These are phyloP conservation scores for Drosophila insularis DNA, from an alignment of 1,140 invertebrate species.

Conservation along the genomic window DNA sequence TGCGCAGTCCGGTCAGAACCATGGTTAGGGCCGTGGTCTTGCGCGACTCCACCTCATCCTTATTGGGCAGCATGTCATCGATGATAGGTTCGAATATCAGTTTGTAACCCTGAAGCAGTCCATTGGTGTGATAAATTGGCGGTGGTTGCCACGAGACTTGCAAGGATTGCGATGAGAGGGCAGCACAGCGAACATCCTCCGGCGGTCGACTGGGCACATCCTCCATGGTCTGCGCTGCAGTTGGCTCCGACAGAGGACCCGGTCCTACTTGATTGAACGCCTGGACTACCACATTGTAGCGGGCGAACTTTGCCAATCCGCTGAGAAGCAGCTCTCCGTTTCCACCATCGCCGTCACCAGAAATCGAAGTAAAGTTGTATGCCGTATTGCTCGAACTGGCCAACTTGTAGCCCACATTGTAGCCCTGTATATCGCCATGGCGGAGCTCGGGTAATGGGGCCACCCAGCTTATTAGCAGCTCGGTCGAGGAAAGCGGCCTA, in stretches of 20 bases:
- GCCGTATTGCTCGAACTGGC: slow-evolving; percentile 77
- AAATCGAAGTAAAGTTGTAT: slow-evolving; percentile 88
- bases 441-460: slow-evolving; percentile 87
- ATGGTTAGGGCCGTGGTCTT: slow-evolving; percentile 88
- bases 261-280: slow-evolving; percentile 93
- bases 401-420: slow-evolving; percentile 85
- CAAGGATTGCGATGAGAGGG: slow-evolving; percentile 89
- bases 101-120: slow-evolving; percentile 92
- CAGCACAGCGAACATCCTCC: slow-evolving; percentile 88
- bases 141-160: slow-evolving; percentile 94
- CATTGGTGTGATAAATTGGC: slow-evolving; percentile 88
- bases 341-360: slow-evolving; percentile 87
- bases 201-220: slow-evolving; percentile 90
- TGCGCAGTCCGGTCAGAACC: slow-evolving; percentile 87
- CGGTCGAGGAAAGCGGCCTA: slow-evolving; percentile 88
- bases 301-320: slow-evolving; percentile 89
- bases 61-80: slow-evolving; percentile 78
- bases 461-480: slow-evolving; percentile 90
- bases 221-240: slow-evolving; percentile 90
- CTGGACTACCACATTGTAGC: slow-evolving; percentile 91
- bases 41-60: slow-evolving; percentile 86
- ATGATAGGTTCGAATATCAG: slow-evolving; percentile 87
- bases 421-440: slow-evolving; percentile 89
- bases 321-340: slow-evolving; percentile 86
- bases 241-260: slow-evolving; percentile 90